These are phyloP conservation scores for Corapipo altera DNA, from an alignment of 2,113 vertebrate genomes.

Conservation along the genomic window DNA sequence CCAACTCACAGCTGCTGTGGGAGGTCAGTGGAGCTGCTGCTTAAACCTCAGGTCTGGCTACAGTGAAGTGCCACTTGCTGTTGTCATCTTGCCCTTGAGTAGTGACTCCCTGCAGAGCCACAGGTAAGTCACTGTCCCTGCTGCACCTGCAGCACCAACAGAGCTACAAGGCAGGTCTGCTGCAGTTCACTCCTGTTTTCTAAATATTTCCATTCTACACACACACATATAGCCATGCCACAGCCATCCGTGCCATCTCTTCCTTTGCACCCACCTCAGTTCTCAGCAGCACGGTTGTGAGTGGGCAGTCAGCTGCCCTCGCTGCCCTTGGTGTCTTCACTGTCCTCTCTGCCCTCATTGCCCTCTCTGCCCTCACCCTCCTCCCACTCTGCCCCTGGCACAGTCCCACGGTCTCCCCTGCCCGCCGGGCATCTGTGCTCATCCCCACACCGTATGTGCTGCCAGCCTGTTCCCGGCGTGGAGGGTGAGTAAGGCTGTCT, in stretches of 20 bases:
- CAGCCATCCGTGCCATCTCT: fast-evolving
- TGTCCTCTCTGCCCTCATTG: not conserved
- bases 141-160: not conserved
- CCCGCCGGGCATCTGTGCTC: not conserved
- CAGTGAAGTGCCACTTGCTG: not conserved
- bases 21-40: not conserved
- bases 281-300: not conserved
- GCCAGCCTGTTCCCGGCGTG: not conserved
- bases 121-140: not conserved
- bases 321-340: not conserved
- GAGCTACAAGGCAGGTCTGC: not conserved
- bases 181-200: not conserved
- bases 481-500: not conserved
- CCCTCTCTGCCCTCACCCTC: not conserved
- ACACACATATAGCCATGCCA: not conserved
- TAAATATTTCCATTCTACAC: fast-evolving
- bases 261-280: not conserved
- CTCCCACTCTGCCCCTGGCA: not conserved
- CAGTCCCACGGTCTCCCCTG: not conserved
- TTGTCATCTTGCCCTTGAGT: not conserved
- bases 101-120: not conserved
- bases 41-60: not conserved
- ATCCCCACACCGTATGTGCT: not conserved
- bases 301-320: not conserved
- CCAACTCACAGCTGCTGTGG: not conserved